phyloP scores from a whole-genome alignment of 1,140 invertebrate species.

The Eriosoma lanigerum region DNA sequence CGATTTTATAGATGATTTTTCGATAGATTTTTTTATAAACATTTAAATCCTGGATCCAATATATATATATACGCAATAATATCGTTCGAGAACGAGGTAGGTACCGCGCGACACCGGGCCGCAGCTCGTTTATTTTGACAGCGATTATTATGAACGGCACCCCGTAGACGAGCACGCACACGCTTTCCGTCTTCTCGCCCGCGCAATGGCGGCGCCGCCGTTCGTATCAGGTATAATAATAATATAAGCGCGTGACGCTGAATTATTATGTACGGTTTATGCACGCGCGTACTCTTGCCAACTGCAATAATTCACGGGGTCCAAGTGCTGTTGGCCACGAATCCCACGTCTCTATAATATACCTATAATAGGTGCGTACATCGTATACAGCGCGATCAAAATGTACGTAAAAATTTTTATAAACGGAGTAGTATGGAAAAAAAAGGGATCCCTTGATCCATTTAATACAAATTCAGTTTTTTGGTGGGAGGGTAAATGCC shows the following conservation, averaged over 20 bases:
- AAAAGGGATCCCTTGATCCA: too few species aligned
- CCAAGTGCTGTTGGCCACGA: constrained; percentile 28
- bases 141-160: constrained; percentile 43
- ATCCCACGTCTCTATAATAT: not conserved
- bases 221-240: not conserved
- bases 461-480: too few species aligned
- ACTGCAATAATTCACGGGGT: constrained; percentile 30
- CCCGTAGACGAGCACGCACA: constrained; percentile 6
- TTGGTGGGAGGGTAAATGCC: too few species aligned
- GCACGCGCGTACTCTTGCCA: constrained; percentile 26
- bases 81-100: too few species aligned
- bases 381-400: too few species aligned
- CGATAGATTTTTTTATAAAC: too few species aligned
- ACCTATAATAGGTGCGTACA: too few species aligned
- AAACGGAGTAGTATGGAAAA: too few species aligned
- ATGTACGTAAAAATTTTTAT: too few species aligned
- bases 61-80: too few species aligned
- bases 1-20: too few species aligned
- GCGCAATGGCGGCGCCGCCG: not conserved
- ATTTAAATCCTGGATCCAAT: too few species aligned
- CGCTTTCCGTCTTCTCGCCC: not conserved
- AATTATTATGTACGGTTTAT: constrained; percentile 44
- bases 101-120: not conserved
- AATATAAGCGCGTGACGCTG: constrained; percentile 11
- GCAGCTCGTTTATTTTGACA: constrained; percentile 38